These are phyloP conservation scores for Sus cebifrons DNA, from an alignment of 2,797 vertebrate genomes.

Conservation along the genomic window DNA sequence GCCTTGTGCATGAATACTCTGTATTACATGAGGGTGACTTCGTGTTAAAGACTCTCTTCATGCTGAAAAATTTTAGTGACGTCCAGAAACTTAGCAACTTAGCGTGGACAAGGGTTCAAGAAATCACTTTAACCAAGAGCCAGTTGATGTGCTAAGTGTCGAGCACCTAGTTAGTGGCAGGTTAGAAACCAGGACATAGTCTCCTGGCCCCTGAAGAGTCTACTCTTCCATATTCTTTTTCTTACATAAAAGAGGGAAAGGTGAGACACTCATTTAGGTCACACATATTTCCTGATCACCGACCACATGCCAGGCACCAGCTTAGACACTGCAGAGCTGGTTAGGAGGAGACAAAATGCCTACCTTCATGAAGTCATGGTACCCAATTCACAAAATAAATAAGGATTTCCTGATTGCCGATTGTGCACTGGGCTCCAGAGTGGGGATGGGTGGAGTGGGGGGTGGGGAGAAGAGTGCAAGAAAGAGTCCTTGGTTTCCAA, in stretches of 20 bases:
- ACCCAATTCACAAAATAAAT: background rate
- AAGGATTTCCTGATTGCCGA: background rate
- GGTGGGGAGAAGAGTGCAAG: background rate
- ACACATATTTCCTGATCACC: background rate
- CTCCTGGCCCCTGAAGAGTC: background rate
- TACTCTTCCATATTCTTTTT: background rate
- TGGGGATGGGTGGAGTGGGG: background rate
- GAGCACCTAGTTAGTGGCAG: background rate
- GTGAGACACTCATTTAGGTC: background rate
- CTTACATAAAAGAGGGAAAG: background rate
- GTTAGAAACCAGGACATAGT: background rate
- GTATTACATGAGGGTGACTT: background rate
- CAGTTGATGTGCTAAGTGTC: background rate
- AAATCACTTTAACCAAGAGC: slow-evolving; percentile 2
- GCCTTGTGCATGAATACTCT: background rate
- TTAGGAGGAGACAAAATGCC: background rate
- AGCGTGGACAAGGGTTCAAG: background rate
- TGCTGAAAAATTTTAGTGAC: slow-evolving; percentile 20
- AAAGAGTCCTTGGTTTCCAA: background rate
- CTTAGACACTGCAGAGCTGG: background rate
- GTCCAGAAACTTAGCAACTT: background rate
- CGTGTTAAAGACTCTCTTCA: background rate
- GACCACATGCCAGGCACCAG: background rate
- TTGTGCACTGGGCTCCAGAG: background rate
- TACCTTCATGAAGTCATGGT: background rate